Base-by-base conservation (phyloP, 2,797 vertebrate genomes). In the Ceryle rudis region DNA sequence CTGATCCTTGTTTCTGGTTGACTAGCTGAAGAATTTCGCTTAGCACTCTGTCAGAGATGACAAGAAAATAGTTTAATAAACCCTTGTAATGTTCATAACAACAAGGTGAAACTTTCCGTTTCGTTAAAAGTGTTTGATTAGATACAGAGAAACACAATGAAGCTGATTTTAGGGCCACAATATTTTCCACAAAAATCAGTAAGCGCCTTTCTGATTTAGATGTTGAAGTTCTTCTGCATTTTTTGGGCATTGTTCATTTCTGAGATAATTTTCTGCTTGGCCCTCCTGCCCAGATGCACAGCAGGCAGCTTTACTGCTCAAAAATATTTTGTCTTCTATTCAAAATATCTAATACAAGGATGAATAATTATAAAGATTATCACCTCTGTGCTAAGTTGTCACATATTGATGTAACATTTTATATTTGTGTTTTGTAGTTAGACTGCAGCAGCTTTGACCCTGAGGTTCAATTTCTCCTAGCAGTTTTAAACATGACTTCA, bases 11-110 rank as follows among this genome's bases (percentile, higher is more conserved):
- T 69, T 95, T 94, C 92, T 70, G 58, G 82, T 65, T 44, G 55
- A 83, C 49, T 91, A 61, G 64, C 72, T 58, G 54, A 21, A 84
- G 57, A 95, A 86, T 46, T 74, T 67, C 57, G 67, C 58, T 81
- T 64, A 72, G 90, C 26, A 11, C 29, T 84, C 39, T 93, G 77
- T 81, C 86, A 93, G 73, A 88, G n/a, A 75, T 61, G 75, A 88
- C 82, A 79, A 46, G 37, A 31, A 90, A 73, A 72, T 25, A 86
- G 35, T 61, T 86, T 84, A 91, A 72, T 84, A 93, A 86, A 86
- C 8, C 37, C 37, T 72, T 39, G 31, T 17, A 70, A 80, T 13
- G 37, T 14, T 86, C 65, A 12, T 8, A 31, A 71, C 52, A 60
- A 66, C 0, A 22, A 71, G 21, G 44, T 31, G 16, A 35, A 69